phyloP scores from a whole-genome alignment of 2,888 invertebrate species.

The Drosophila koepferae region DNA sequence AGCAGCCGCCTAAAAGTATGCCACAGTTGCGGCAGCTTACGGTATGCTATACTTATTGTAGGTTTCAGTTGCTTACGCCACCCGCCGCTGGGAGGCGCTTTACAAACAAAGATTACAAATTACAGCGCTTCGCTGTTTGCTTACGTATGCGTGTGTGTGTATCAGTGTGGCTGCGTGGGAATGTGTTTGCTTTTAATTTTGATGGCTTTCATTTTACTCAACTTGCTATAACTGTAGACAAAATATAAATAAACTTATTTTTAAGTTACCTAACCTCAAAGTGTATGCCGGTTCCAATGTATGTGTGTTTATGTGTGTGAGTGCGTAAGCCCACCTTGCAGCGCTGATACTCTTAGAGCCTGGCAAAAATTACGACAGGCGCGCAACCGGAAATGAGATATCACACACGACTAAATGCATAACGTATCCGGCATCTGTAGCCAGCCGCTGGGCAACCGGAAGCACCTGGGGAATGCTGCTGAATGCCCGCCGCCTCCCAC shows the following conservation, averaged over 20 bases:
- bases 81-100: conserved; percentile 43
- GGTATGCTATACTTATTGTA: conserved; percentile 16
- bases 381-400: conserved; percentile 71
- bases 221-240: conserved; percentile 6
- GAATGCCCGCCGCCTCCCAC: background rate
- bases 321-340: conserved; percentile 6
- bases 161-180: background rate
- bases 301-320: background rate
- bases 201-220: conserved; percentile 19
- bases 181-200: conserved; percentile 32
- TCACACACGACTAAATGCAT: conserved; percentile 73
- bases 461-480: conserved; percentile 17
- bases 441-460: conserved; percentile 33
- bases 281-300: conserved; percentile 14
- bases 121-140: conserved; percentile 1
- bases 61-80: conserved; percentile 23
- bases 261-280: conserved; percentile 45
- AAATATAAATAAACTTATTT: background rate
- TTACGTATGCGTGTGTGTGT: background rate
- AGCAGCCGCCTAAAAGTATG: conserved; percentile 40
- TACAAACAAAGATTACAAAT: conserved; percentile 49
- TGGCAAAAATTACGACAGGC: conserved; percentile 22
- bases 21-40: conserved; percentile 36
- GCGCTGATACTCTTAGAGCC: background rate
- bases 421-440: conserved; percentile 56